Evolutionary conservation across 1,140 invertebrate genomes (phyloP), one percentile per base, ranked within the genome.

Genomic region (Hypsibius dujardini): DNA sequence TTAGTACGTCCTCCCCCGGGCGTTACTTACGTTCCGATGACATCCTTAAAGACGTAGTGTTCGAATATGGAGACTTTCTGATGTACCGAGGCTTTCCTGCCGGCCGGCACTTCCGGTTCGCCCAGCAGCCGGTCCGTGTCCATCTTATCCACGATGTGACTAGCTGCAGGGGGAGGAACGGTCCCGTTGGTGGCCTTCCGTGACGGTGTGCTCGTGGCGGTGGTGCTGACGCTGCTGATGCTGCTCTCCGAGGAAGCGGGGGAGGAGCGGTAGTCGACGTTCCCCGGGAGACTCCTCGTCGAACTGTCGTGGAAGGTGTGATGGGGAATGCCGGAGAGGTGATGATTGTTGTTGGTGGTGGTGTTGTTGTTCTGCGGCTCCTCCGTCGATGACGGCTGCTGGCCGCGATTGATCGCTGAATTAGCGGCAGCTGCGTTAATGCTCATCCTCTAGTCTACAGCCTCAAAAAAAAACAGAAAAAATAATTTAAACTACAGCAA

Each of bases 31-130:
- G 90, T 92, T 77, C 89, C 90, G 69, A 93, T 84, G 71, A 92
- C 80, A 79, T 92, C 90, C 82, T 92, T 92, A 70, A 93, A 83
- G 75, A 85, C 82, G 79, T 92, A 93, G 80, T 92, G 92, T 76
- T 92, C 90, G 77, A 92, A 90, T 74, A 93, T 85, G 71, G 86
- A 87, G 12, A 67, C 62, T 12, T 12, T 67, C 42, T 67, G 62
- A 42, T 67, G 62, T 7, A 67, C 62, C 3, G 12, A 15, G 62
- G 62, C 62, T 67, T 45, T 12, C 12, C 62, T 12, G n/a, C n/a
- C 50, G 3, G 62, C 12, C 12, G 42, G 12, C 62, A 15, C 45
- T 12, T 12, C 62, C 42, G 62, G 62, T 42, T 67, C 62, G 45
- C 12, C 62, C 72, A 87, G 84, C 75, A 84, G 84, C 77, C 87